Conservation (phyloP, 2,113 vertebrate species). For the Acanthisitta chloris region DNA sequence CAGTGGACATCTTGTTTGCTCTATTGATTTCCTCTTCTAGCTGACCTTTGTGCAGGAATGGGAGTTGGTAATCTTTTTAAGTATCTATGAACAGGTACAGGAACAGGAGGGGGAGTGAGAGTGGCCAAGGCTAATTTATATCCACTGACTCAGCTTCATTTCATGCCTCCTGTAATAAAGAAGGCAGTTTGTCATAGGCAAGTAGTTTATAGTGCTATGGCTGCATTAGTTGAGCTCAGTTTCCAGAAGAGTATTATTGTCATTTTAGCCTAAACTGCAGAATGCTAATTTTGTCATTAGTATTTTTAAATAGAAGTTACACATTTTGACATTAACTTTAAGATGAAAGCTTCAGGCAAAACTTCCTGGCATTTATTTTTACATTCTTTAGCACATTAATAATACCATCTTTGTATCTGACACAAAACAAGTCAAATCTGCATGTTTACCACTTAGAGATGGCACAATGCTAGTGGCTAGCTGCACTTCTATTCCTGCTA, state of each 20-base stretch:
- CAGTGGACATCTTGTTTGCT: slow-evolving; percentile 63
- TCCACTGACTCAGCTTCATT: slow-evolving; percentile 29
- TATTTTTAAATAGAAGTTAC: slow-evolving; percentile 17
- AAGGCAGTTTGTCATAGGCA: slow-evolving; percentile 8
- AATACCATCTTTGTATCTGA: slow-evolving; percentile 4
- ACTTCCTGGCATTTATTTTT: background rate
- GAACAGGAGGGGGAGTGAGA: slow-evolving; percentile 20
- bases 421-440: background rate
- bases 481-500: slow-evolving; percentile 42
- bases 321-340: background rate
- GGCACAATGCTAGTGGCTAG: slow-evolving; percentile 28
- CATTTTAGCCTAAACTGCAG: background rate
- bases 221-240: background rate
- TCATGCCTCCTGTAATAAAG: slow-evolving; percentile 24
- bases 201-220: background rate
- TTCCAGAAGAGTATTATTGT: background rate
- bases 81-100: slow-evolving; percentile 41
- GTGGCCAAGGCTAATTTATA: slow-evolving; percentile 7
- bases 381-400: slow-evolving; percentile 24
- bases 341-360: slow-evolving; percentile 31
- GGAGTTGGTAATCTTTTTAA: slow-evolving; percentile 35
- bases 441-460: slow-evolving; percentile 11
- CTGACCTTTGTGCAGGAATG: slow-evolving; percentile 51
- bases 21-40: slow-evolving; percentile 57
- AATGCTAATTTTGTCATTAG: background rate